phyloP scores from a whole-genome alignment of 2,888 invertebrate species.

The Thereva nobilitata region DNA sequence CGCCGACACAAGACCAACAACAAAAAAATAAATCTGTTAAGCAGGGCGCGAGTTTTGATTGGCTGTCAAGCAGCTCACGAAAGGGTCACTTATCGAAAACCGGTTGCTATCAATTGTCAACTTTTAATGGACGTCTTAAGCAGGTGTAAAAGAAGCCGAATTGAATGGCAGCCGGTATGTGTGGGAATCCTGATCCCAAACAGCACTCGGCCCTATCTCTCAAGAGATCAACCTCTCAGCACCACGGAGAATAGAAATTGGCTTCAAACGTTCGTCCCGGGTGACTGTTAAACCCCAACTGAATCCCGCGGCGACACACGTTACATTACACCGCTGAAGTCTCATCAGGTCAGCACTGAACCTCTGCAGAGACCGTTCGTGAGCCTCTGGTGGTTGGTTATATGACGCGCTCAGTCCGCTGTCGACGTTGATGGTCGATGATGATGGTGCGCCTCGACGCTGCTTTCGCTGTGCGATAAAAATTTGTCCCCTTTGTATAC shows the following conservation, averaged over 20 bases:
- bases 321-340: slow-evolving; percentile 43
- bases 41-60: slow-evolving; percentile 20
- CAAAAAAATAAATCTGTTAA: background rate
- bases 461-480: slow-evolving; percentile 20
- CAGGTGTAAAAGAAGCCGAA: slow-evolving; percentile 13
- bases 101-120: slow-evolving; percentile 10
- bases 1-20: slow-evolving; percentile 10
- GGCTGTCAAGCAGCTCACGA: background rate
- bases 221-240: slow-evolving; percentile 34
- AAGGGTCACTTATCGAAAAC: slow-evolving; percentile 20
- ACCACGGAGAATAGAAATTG: slow-evolving; percentile 40
- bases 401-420: slow-evolving; percentile 27
- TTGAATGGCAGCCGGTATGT: slow-evolving; percentile 15
- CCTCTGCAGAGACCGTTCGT: slow-evolving; percentile 39
- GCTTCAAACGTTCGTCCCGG: slow-evolving; percentile 56
- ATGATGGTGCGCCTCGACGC: slow-evolving; percentile 18
- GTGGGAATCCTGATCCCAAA: slow-evolving; percentile 21
- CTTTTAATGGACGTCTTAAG: slow-evolving; percentile 9
- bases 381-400: slow-evolving; percentile 40
- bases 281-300: slow-evolving; percentile 61
- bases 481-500: slow-evolving; percentile 35
- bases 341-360: slow-evolving; percentile 28
- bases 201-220: slow-evolving; percentile 9
- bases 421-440: background rate
- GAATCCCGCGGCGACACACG: slow-evolving; percentile 56